A percentile compares a stretch with the other conserved stretches of the same genome.
phyloP scores from a whole-genome alignment of 1,140 invertebrate species.

The Calycopis cecrops region DNA sequence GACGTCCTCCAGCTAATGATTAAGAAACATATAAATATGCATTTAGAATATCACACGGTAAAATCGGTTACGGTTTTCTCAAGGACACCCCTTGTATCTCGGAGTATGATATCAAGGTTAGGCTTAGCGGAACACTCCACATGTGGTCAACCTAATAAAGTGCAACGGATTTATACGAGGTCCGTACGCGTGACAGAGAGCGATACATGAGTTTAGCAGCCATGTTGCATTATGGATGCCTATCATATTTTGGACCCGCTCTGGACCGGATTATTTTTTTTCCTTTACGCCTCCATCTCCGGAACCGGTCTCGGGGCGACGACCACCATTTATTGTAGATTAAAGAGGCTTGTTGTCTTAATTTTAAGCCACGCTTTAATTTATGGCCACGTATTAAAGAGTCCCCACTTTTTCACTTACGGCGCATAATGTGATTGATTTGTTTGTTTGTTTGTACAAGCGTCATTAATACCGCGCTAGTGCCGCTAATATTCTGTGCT shows the following conservation, averaged over 20 bases:
- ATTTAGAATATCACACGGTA: conserved; percentile 4
- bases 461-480: conserved; percentile 63
- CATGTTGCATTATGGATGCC: conserved; percentile 75
- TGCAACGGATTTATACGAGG: conserved; percentile 44
- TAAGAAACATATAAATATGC: background rate
- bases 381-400: conserved; percentile 69
- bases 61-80: conserved; percentile 15
- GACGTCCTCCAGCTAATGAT: too few relatives aligned
- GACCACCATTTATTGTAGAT: conserved; percentile 73
- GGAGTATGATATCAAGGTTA: conserved; percentile 74
- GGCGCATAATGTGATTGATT: conserved; percentile 56
- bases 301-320: conserved; percentile 65
- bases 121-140: conserved; percentile 72
- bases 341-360: conserved; percentile 74
- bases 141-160: conserved; percentile 74
- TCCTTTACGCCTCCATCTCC: conserved; percentile 65
- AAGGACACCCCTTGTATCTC: conserved; percentile 50
- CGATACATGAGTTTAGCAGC: conserved; percentile 63
- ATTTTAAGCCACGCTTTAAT: conserved; percentile 71
- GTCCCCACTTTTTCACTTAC: conserved; percentile 56
- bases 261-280: conserved; percentile 69
- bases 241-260: conserved; percentile 74
- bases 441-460: conserved; percentile 52
- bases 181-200: conserved; percentile 43
- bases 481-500: conserved; percentile 68